Evolutionary conservation across 92 coral and sea anemone genomes (phyloP).

Genomic region (Phenganax stokvisi): DNA sequence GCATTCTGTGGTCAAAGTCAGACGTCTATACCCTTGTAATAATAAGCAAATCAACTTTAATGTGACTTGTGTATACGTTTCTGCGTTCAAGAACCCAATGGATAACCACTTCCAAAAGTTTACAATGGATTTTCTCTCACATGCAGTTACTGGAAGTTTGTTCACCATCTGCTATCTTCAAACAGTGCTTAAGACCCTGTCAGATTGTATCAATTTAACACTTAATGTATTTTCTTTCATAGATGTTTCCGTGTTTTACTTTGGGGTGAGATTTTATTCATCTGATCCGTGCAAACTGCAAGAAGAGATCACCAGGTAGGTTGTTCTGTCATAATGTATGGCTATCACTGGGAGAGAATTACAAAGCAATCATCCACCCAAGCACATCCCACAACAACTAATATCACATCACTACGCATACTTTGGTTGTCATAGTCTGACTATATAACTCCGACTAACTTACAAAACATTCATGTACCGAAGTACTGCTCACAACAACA

Average conservation of each 20-base stretch:
- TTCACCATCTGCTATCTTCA: no score
- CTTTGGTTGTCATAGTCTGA: not conserved
- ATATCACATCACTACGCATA: not conserved
- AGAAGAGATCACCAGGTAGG: slow-evolving; percentile 88
- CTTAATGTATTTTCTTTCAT: not conserved
- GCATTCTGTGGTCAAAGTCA: no score
- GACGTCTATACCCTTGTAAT: no score
- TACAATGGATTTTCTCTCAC: not conserved
- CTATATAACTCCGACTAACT: not conserved
- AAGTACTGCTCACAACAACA: no score
- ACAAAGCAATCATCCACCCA: no score
- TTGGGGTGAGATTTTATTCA: slow-evolving; percentile 90
- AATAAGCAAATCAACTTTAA: no score
- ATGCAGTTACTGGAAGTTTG: not conserved
- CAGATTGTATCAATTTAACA: not conserved
- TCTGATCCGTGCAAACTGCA: slow-evolving; percentile 88
- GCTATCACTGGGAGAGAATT: no score
- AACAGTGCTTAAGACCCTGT: not conserved
- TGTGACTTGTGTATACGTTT: no score
- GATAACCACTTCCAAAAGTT: no score
- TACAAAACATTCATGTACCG: no score
- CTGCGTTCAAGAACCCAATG: no score
- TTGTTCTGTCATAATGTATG: not conserved
- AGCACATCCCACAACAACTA: no score
- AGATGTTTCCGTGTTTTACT: slow-evolving; percentile 57